phyloP scores from a whole-genome alignment of 2,888 invertebrate genomes.

The Cheilosia impressa region DNA sequence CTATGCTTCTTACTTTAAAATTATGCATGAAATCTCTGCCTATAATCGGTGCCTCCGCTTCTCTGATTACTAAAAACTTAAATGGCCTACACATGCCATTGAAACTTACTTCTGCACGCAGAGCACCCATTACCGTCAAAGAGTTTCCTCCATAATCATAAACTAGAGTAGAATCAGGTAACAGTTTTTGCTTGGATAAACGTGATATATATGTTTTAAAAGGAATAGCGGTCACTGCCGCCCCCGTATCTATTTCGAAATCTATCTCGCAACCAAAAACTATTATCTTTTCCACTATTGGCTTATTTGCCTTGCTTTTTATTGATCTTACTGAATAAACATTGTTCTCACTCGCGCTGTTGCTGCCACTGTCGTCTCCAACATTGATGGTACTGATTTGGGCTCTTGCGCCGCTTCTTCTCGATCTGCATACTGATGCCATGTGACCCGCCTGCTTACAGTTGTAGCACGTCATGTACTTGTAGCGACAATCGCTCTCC shows the following conservation, averaged over 20 bases:
- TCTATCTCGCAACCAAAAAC: slow-evolving; percentile 5
- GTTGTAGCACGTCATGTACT: slow-evolving; percentile 5
- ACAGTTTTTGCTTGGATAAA: slow-evolving; percentile 6
- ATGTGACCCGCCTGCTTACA: slow-evolving; percentile 4
- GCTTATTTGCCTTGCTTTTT: background rate
- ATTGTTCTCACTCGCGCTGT: no score
- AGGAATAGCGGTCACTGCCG: slow-evolving; percentile 22
- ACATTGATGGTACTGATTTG: background rate
- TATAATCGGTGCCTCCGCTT: slow-evolving; percentile 20
- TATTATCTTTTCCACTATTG: background rate
- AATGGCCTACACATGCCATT: background rate
- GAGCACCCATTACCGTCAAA: slow-evolving; percentile 15
- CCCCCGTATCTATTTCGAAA: slow-evolving; percentile 18
- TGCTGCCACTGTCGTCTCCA: background rate
- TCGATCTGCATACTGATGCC: no score
- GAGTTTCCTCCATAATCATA: slow-evolving; percentile 23
- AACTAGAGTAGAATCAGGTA: slow-evolving; percentile 16
- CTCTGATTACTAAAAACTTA: slow-evolving; percentile 33
- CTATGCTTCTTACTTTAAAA: slow-evolving; percentile 19
- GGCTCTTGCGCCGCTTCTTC: background rate
- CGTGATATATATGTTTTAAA: slow-evolving; percentile 12
- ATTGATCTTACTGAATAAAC: no score
- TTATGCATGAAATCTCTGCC: slow-evolving; percentile 24
- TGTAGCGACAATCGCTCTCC: background rate
- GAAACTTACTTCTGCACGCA: background rate